Percentiles rank a stretch among this genome's conserved stretches.
These are phyloP conservation scores for Patella ulyssiponensis DNA, from an alignment of 2,888 invertebrate genomes.

Conservation along the genomic window DNA sequence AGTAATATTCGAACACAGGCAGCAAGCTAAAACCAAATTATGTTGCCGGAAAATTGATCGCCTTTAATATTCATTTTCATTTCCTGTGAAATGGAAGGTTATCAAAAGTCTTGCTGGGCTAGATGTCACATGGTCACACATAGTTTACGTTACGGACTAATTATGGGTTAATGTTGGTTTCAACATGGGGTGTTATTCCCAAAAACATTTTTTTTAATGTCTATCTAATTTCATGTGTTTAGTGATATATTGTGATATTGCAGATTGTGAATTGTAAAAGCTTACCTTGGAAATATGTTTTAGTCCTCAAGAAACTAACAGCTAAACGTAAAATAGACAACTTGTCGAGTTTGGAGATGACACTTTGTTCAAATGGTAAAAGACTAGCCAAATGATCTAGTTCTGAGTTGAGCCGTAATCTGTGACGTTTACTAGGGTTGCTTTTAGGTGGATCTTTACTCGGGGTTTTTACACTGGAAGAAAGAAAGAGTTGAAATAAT, in stretches of 20 bases:
- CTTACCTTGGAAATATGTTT: slow-evolving; percentile 99
- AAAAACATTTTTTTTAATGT: no score
- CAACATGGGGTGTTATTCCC: not conserved
- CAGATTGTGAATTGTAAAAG: slow-evolving; percentile 24
- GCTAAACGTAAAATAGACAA: slow-evolving; percentile 97
- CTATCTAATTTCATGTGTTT: no score
- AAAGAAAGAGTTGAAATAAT: slow-evolving; percentile 49
- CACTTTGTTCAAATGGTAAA: slow-evolving; percentile 95
- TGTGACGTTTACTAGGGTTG: slow-evolving; percentile 98
- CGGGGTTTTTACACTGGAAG: slow-evolving; percentile 91
- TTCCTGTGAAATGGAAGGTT: no score
- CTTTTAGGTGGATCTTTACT: slow-evolving; percentile 70
- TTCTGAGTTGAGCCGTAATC: slow-evolving; percentile 97
- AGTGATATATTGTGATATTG: no score
- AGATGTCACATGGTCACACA: no score
- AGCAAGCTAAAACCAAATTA: no score
- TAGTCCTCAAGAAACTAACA: slow-evolving; percentile 97
- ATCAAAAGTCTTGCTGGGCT: no score
- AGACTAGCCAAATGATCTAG: slow-evolving; percentile 90
- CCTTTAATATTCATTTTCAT: no score
- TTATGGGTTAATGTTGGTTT: no score
- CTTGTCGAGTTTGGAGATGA: slow-evolving; percentile 97
- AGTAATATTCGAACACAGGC: no score
- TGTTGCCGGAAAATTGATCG: no score
- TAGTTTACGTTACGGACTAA: no score